Conservation (phyloP, 2,888 invertebrate species). For the Hipparchia sbordonii region DNA sequence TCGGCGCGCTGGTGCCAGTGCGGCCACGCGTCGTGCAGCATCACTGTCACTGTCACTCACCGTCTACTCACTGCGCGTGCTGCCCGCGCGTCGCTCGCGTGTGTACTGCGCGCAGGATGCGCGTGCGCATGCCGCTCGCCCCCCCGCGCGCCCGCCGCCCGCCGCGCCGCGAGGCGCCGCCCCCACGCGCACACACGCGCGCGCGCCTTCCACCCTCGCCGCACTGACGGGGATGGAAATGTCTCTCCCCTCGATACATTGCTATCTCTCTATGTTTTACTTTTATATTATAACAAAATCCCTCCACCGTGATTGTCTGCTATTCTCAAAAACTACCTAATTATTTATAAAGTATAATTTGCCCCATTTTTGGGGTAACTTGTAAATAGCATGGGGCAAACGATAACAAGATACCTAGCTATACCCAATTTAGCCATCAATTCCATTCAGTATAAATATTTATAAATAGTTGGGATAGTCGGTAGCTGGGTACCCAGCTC, state of each 20-base stretch:
- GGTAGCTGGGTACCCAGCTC: too few species aligned
- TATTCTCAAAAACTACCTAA: too few species aligned
- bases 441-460: too few species aligned
- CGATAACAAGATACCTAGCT: too few species aligned
- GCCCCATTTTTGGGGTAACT: too few species aligned
- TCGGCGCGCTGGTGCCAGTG: slow-evolving; percentile 52
- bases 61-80: slow-evolving; percentile 34
- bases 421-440: too few species aligned
- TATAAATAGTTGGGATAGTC: too few species aligned
- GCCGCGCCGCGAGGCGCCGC: slow-evolving; percentile 38
- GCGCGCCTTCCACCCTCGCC: not conserved
- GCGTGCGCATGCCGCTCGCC: slow-evolving; percentile 43
- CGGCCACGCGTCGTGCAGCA: slow-evolving; percentile 73
- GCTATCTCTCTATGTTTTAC: too few species aligned
- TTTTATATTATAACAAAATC: too few species aligned
- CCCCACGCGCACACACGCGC: slow-evolving; percentile 42
- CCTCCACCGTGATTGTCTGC: too few species aligned
- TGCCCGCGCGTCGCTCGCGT: slow-evolving; percentile 42
- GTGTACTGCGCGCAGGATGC: slow-evolving; percentile 43
- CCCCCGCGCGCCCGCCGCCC: slow-evolving; percentile 36
- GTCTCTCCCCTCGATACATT: not conserved
- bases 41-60: slow-evolving; percentile 42
- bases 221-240: not conserved
- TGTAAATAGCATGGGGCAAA: too few species aligned
- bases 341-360: too few species aligned